Base-by-base conservation (phyloP, 2,888 invertebrate species). In the Drosophila falleni region DNA sequence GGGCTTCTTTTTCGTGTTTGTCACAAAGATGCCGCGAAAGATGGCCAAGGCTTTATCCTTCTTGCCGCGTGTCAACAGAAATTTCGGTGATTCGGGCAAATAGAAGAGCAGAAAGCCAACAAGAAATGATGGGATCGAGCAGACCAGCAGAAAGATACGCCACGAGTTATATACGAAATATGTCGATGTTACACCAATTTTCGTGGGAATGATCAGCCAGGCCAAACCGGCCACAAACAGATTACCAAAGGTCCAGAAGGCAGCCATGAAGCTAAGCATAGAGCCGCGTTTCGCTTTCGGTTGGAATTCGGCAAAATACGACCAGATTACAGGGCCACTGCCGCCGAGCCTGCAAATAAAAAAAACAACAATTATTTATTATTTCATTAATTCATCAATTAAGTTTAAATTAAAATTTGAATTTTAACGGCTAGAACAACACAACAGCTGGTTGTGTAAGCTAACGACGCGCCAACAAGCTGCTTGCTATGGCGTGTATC, bases 221-320 rank as follows among this genome's bases (percentile, higher is more conserved):
- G 96, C 96, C 78, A 95, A 93, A 91, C 98, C 97, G 82, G 98
- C 98, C 64, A 98, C 98, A 90, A 98, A 96, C 80, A 98, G 94
- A 92, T 98, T 98, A 80, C 98, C 98, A 85, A 97, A 95, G 65
- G 98, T 98, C 98, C 98, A 98, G 93, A 98, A 98, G 58, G 97
- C 97, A 67, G 98, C 98, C 96, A 98, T 97, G 92, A 97, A 97
- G 87, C 97, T 97, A 84, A 98, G 94, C 97, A 98, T 98, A 59
- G 97, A 96, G 56, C 98, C 98, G 82, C 98, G 95, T 91, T 96
- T 97, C 81, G 96, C 94, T 93, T 97, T 97, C 64, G 98, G 97
- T 93, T 98, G 98, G 93, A 98, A 98, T 93, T 98, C 98, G 71
- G 97, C 97, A 93, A 97, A 98, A 93, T 98, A 98, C 23, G 98